A percentile compares a stretch with the other conserved stretches of the same genome.
Evolutionary conservation across 2,888 invertebrate genomes (phyloP).

Genomic region (Baronia brevicornis): DNA sequence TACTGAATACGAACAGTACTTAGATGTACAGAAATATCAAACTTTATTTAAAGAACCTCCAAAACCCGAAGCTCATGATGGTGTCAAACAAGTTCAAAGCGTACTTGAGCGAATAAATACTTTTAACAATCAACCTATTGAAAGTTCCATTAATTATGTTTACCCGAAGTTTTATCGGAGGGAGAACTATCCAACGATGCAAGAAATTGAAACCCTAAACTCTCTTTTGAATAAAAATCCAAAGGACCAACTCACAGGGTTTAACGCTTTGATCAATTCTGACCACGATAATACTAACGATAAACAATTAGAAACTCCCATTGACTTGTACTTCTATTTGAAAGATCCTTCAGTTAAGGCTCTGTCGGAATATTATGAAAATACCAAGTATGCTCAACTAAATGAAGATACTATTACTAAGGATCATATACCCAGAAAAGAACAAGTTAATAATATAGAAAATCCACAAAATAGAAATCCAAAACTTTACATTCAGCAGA

Average conservation of each 20-base stretch:
- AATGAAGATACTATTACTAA: slow-evolving; percentile 37
- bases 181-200: slow-evolving; percentile 46
- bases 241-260: slow-evolving; percentile 61
- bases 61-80: slow-evolving; percentile 50
- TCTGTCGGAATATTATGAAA: slow-evolving; percentile 31
- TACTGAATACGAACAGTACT: slow-evolving; percentile 38
- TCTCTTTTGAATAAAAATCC: slow-evolving; percentile 65
- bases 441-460: slow-evolving; percentile 57
- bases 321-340: slow-evolving; percentile 52
- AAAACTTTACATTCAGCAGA: slow-evolving; percentile 25
- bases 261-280: slow-evolving; percentile 60
- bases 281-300: slow-evolving; percentile 26
- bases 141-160: slow-evolving; percentile 42
- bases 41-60: slow-evolving; percentile 41
- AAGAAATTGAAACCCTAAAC: slow-evolving; percentile 58
- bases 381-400: slow-evolving; percentile 30
- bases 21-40: slow-evolving; percentile 37
- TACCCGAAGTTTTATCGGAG: slow-evolving; percentile 50
- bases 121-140: too few species aligned
- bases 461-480: slow-evolving; percentile 39
- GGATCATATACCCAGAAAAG: slow-evolving; percentile 62
- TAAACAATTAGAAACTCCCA: slow-evolving; percentile 39
- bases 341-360: slow-evolving; percentile 36
- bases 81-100: too few species aligned
- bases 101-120: too few species aligned